phyloP scores from a whole-genome alignment of 2,888 invertebrate genomes.

The Lasius platythorax region DNA sequence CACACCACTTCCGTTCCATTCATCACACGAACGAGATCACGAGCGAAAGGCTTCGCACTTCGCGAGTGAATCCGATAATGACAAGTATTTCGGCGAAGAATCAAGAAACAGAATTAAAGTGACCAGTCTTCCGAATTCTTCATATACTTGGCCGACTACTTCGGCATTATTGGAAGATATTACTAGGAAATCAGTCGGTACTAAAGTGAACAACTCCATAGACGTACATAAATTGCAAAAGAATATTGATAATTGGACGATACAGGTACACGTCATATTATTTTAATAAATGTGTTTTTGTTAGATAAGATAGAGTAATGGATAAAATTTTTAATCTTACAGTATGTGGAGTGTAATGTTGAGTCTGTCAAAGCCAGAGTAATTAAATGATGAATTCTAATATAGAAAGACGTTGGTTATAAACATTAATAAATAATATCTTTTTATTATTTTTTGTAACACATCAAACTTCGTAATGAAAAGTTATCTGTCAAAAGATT shows the following conservation, averaged over 20 bases:
- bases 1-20: slow-evolving; percentile 87
- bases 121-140: slow-evolving; percentile 71
- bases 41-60: slow-evolving; percentile 45
- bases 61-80: slow-evolving; percentile 71
- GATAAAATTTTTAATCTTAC: not conserved
- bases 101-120: slow-evolving; percentile 64
- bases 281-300: not conserved
- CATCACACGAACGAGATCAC: slow-evolving; percentile 67
- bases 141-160: not conserved
- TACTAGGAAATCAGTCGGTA: slow-evolving; percentile 72
- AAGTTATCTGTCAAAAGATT: not conserved
- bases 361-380: not conserved
- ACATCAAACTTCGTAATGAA: not conserved
- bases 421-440: not conserved
- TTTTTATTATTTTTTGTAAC: not conserved
- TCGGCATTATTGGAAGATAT: slow-evolving; percentile 75
- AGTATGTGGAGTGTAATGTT: not conserved
- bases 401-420: not conserved
- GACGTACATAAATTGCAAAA: slow-evolving; percentile 92
- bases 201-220: slow-evolving; percentile 87
- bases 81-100: slow-evolving; percentile 83
- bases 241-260: slow-evolving; percentile 94
- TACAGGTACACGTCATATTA: slow-evolving; percentile 79
- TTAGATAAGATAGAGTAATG: not conserved
- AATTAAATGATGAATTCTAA: not conserved